These are phyloP conservation scores for Nylanderia fulva DNA, from an alignment of 1,140 invertebrate species.

Conservation along the genomic window DNA sequence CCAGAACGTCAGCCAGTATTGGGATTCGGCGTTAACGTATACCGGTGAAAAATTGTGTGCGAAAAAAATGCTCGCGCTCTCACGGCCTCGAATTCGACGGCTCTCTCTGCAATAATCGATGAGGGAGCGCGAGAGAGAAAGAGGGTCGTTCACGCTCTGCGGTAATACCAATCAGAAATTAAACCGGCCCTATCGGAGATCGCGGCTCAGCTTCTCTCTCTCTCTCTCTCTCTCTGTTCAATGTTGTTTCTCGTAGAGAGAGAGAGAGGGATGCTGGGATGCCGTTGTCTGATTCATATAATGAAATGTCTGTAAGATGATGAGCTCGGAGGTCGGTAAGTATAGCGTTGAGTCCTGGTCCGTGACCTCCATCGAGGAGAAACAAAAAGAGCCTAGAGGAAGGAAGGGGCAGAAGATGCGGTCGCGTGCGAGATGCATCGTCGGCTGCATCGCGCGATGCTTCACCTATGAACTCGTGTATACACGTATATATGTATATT, in stretches of 20 bases:
- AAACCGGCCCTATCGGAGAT: slow-evolving; percentile 80
- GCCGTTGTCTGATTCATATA: slow-evolving; percentile 83
- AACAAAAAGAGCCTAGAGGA: slow-evolving; percentile 11
- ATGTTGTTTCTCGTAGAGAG: background rate
- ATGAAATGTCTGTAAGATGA: slow-evolving; percentile 84
- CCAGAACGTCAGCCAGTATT: no score
- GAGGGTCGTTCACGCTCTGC: slow-evolving; percentile 68
- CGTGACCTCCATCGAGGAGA: slow-evolving; percentile 77
- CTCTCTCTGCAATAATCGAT: slow-evolving; percentile 47
- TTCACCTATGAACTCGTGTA: slow-evolving; percentile 32
- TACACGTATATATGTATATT: background rate
- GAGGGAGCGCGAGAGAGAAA: no score
- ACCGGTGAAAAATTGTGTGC: slow-evolving; percentile 61
- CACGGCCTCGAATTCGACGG: slow-evolving; percentile 55
- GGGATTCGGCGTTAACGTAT: slow-evolving; percentile 39
- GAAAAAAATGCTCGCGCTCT: slow-evolving; percentile 74
- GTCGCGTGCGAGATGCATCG: slow-evolving; percentile 73
- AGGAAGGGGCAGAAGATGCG: slow-evolving; percentile 28
- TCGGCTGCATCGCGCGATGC: background rate
- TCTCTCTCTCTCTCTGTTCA: background rate
- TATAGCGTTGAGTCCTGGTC: slow-evolving; percentile 83
- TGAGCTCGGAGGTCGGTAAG: slow-evolving; percentile 81
- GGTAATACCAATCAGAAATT: slow-evolving; percentile 83
- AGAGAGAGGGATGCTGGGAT: slow-evolving; percentile 70
- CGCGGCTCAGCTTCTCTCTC: slow-evolving; percentile 67